A percentile compares a stretch with the other conserved stretches of the same genome.
These are phyloP conservation scores for Lutra lutra DNA, from an alignment of 2,797 vertebrate species.

Conservation along the genomic window DNA sequence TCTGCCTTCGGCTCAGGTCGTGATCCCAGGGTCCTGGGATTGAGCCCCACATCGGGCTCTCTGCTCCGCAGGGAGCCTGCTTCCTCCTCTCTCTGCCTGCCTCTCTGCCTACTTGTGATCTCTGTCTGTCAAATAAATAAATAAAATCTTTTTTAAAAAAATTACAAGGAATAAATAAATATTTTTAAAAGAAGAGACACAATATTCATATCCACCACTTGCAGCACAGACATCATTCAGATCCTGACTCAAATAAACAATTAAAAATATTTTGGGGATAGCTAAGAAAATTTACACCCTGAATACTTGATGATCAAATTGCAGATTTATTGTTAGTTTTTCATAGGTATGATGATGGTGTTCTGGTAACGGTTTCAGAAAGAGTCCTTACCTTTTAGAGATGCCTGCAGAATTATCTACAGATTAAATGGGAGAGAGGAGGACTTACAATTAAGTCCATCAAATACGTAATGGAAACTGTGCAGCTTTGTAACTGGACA, in stretches of 20 bases:
- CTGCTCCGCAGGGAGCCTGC: too few species aligned
- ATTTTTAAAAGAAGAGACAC: not conserved
- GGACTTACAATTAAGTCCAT: conserved; percentile 1
- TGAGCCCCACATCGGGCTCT: too few species aligned
- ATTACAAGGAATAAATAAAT: not conserved
- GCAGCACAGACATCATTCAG: not conserved
- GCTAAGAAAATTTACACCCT: not conserved
- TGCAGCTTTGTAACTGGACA: conserved; percentile 16
- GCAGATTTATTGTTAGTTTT: conserved; percentile 12
- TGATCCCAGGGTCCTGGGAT: too few species aligned
- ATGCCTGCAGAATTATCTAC: conserved; percentile 16
- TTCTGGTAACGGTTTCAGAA: conserved; percentile 15
- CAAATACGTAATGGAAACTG: not conserved
- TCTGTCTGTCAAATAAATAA: too few species aligned
- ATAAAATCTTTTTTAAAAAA: too few species aligned
- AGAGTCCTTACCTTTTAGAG: conserved; percentile 7
- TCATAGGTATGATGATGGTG: not conserved
- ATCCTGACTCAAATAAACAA: not conserved
- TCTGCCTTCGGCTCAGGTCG: too few species aligned
- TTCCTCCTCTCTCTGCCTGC: too few species aligned
- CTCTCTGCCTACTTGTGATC: too few species aligned
- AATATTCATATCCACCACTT: not conserved
- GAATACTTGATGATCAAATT: not conserved
- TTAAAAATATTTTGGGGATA: not conserved
- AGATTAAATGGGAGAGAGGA: not conserved